Conservation (phyloP, 2,797 vertebrate species). For the Menidia menidia region DNA sequence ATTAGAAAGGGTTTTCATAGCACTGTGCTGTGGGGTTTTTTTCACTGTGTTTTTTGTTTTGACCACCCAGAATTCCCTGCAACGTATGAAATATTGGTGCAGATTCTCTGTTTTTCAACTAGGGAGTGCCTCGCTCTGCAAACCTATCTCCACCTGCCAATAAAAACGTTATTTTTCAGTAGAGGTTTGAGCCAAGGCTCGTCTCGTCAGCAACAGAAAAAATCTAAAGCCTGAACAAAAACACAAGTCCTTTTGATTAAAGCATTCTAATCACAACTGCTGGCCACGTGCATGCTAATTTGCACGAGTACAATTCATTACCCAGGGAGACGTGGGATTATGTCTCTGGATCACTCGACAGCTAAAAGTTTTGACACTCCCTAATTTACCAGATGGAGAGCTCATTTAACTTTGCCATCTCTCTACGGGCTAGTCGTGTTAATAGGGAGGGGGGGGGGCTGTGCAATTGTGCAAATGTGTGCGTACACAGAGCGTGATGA, state of each 20-base stretch:
- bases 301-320: slow-evolving; percentile 76
- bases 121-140: neutral
- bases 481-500: slow-evolving; percentile 14
- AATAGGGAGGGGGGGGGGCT: slow-evolving; percentile 40
- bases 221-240: slow-evolving; percentile 65
- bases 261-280: slow-evolving; percentile 60
- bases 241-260: slow-evolving; percentile 73
- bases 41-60: neutral
- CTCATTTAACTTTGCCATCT: slow-evolving; percentile 75
- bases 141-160: slow-evolving; percentile 11
- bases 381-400: slow-evolving; percentile 77
- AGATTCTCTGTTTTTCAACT: neutral
- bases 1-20: too few relatives aligned
- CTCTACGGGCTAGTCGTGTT: slow-evolving; percentile 67
- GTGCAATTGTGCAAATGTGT: slow-evolving; percentile 37
- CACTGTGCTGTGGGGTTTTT: neutral
- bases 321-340: slow-evolving; percentile 73
- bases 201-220: slow-evolving; percentile 23
- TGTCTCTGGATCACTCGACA: slow-evolving; percentile 71
- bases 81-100: neutral
- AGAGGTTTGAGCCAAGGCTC: slow-evolving; percentile 18
- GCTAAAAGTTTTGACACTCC: slow-evolving; percentile 78
- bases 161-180: slow-evolving; percentile 13
- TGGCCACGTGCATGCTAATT: slow-evolving; percentile 69
- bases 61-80: neutral